phyloP scores from a whole-genome alignment of 2,797 vertebrate genomes.

The Pelobates cultripes region DNA sequence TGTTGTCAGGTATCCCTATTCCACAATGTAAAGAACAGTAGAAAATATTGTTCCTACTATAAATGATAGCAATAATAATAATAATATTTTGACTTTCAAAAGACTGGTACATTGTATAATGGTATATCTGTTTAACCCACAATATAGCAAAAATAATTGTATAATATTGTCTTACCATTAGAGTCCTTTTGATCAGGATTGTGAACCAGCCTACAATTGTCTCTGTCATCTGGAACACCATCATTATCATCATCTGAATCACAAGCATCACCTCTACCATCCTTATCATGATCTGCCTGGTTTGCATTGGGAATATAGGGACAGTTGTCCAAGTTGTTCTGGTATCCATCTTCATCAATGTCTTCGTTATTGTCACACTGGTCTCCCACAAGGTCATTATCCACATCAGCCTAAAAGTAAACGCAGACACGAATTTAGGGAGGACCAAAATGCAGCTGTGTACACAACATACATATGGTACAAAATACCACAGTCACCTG shows the following conservation, averaged over 20 bases:
- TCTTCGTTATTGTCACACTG: slow-evolving; percentile 96
- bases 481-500: background rate
- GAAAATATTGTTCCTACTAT: no score
- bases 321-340: slow-evolving; percentile 98
- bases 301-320: slow-evolving; percentile 94
- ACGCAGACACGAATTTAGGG: background rate
- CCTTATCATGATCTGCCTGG: slow-evolving; percentile 94
- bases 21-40: no score
- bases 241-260: slow-evolving; percentile 95
- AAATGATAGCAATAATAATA: no score
- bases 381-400: slow-evolving; percentile 95
- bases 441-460: background rate
- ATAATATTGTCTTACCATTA: slow-evolving; percentile 77
- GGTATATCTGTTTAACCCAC: no score
- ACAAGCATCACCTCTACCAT: slow-evolving; percentile 93
- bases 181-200: slow-evolving; percentile 87
- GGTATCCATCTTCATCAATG: slow-evolving; percentile 95
- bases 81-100: no score
- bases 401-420: slow-evolving; percentile 79
- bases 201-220: slow-evolving; percentile 93
- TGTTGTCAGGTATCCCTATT: no score
- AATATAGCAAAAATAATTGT: background rate
- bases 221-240: slow-evolving; percentile 90
- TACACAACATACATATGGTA: background rate
- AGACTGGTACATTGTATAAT: no score